Base-by-base conservation (phyloP, 2,888 invertebrate species). In the Cantharis lateralis region DNA sequence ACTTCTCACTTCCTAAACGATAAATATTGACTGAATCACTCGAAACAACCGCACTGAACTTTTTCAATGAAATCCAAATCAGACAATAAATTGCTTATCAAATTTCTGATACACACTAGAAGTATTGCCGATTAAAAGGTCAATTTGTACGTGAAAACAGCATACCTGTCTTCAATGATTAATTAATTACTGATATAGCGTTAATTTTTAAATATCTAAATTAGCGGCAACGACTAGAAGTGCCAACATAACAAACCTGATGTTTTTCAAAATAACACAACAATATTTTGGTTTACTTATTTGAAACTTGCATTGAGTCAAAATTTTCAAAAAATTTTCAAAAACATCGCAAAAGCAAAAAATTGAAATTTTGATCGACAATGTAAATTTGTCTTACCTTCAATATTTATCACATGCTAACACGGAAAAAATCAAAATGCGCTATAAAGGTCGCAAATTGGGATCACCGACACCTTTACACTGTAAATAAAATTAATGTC, bases 401-500 rank as follows among this genome's bases (percentile, higher is more conserved):
- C n/a, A n/a, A 48, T 5, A 48, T 20, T 7, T 48, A n/a, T 48
- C 48, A 48, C 48, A 48, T 48, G 48, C 48, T 48, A 48, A 7
- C 48, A 48, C 48, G n/a, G 2, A n/a, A 48, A 13, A 9, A 48
- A 13, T 0, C n/a, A 48, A 48, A n/a, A 48, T n/a, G 1, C 48
- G 18, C 15, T 15, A 13, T 48, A 62, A 75, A 68, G 72, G 32
- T 64, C 64, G 76, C 13, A 69, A 68, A 72, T 69, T 66, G n/a
- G 15, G 72, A 72, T 24, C 76, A 76, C 72, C 69, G 18, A 18
- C 76, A 76, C 72, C 63, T 64, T 66, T 9, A 26, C 63, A 76
- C 76, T 64, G 68, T 69, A 76, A 76, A 69, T 70, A 72, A 76
- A 72, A 72, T 76, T 68, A 64, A 72, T 76, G 72, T 76, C 76